Evolutionary conservation across 2,888 invertebrate genomes (phyloP).

Genomic region (Cephonodes hylas): DNA sequence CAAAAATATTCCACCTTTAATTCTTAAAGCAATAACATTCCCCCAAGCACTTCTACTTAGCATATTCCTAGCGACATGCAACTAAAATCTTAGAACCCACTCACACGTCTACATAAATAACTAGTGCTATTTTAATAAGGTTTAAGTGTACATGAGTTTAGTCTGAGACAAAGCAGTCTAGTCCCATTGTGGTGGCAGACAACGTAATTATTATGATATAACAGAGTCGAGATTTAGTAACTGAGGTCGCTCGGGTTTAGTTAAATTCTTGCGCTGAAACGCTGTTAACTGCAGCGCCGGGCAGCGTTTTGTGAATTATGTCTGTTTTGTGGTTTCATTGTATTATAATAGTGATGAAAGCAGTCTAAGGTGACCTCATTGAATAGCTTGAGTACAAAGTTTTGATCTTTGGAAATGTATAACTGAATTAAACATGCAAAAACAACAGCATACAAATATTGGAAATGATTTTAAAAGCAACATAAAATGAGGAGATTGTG

Average conservation of each 20-base stretch:
- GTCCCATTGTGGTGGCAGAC: neutral
- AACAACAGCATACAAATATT: no score
- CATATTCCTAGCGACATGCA: neutral
- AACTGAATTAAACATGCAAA: no score
- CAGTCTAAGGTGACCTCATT: neutral
- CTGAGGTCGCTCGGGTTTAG: no score
- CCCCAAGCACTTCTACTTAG: neutral
- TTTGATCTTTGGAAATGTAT: no score
- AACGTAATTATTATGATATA: neutral
- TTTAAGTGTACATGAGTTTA: conserved; percentile 1
- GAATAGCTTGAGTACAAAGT: no score
- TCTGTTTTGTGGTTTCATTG: neutral
- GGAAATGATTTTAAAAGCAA: no score
- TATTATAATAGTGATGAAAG: neutral
- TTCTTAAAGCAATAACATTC: no score
- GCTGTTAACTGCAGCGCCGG: neutral
- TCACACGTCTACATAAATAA: neutral
- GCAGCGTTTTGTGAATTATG: neutral
- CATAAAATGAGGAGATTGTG: no score
- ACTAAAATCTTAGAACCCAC: neutral
- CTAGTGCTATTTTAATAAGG: neutral
- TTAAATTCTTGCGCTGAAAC: neutral
- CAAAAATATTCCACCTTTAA: no score
- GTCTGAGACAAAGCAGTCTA: neutral
- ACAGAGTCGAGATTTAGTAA: neutral